Percentiles rank a stretch among this genome's conserved stretches.
Evolutionary conservation across 2,797 vertebrate species (phyloP).

Genomic region (Gymnodraco acuticeps): DNA sequence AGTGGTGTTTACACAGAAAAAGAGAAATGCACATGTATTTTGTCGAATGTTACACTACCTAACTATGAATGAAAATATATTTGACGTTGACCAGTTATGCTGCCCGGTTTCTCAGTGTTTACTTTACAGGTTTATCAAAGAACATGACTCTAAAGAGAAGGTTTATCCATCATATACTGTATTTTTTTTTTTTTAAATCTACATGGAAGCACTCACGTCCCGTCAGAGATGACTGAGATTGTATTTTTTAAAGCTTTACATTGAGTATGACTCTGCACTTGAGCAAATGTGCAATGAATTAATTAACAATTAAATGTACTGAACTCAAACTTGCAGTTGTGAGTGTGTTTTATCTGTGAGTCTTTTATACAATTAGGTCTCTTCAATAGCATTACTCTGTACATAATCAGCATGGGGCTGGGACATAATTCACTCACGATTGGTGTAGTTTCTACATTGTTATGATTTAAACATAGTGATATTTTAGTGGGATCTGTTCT

Average conservation of each 20-base stretch:
- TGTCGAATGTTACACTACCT: conserved; percentile 79
- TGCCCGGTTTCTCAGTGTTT: conserved; percentile 81
- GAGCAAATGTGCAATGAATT: conserved; percentile 78
- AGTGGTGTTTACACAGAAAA: conserved; percentile 75
- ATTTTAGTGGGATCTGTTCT: neutral
- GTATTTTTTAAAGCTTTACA: conserved; percentile 88
- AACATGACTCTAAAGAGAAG: conserved; percentile 47
- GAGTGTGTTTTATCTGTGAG: conserved; percentile 30
- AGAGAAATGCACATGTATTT: conserved; percentile 75
- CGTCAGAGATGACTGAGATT: conserved; percentile 83
- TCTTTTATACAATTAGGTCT: neutral
- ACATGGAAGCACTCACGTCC: conserved; percentile 69
- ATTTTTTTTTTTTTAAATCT: conserved; percentile 70
- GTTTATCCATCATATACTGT: conserved; percentile 74
- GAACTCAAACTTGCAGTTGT: conserved; percentile 61
- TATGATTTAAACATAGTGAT: neutral
- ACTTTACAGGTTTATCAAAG: conserved; percentile 72
- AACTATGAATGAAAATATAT: conserved; percentile 78
- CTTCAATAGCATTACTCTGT: neutral
- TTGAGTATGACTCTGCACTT: conserved; percentile 78
- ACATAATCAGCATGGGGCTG: neutral
- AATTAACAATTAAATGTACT: conserved; percentile 84
- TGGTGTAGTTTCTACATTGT: neutral
- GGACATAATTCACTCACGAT: neutral
- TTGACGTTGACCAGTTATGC: conserved; percentile 79